phyloP scores from a whole-genome alignment of 2,113 vertebrate species.

The Alosa alosa region DNA sequence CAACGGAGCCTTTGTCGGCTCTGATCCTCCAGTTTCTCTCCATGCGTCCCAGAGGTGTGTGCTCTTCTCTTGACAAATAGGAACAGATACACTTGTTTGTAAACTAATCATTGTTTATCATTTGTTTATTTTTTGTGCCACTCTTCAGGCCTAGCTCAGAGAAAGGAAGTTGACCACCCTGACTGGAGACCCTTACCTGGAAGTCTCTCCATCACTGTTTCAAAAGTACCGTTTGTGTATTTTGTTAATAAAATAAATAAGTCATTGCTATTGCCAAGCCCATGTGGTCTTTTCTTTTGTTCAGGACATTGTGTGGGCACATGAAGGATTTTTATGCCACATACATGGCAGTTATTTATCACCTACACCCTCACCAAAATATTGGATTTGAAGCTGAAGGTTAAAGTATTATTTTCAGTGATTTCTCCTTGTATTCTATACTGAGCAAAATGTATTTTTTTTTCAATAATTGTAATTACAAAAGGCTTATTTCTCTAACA shows the following conservation, averaged over 20 bases:
- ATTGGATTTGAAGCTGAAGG: neutral
- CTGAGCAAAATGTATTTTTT: no score
- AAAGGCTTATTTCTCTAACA: no score
- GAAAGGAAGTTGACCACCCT: neutral
- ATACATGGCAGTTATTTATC: neutral
- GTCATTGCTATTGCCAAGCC: neutral
- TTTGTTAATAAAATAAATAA: neutral
- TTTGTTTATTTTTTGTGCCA: neutral
- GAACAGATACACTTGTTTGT: neutral
- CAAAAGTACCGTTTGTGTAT: neutral
- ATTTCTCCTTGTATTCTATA: no score
- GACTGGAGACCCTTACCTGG: neutral
- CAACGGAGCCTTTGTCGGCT: constrained; percentile 83
- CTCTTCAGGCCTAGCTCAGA: neutral
- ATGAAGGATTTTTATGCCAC: neutral
- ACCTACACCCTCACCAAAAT: neutral
- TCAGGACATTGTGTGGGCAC: neutral
- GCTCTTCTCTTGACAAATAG: neutral
- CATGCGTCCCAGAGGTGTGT: constrained; percentile 43
- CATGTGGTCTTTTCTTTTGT: neutral
- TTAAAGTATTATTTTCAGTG: neutral
- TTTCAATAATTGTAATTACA: no score
- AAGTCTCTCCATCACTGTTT: neutral
- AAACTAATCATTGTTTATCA: neutral
- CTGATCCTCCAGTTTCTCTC: constrained; percentile 77